Conservation (phyloP, 2,113 vertebrate genomes). For the Lampris megalopsis region DNA sequence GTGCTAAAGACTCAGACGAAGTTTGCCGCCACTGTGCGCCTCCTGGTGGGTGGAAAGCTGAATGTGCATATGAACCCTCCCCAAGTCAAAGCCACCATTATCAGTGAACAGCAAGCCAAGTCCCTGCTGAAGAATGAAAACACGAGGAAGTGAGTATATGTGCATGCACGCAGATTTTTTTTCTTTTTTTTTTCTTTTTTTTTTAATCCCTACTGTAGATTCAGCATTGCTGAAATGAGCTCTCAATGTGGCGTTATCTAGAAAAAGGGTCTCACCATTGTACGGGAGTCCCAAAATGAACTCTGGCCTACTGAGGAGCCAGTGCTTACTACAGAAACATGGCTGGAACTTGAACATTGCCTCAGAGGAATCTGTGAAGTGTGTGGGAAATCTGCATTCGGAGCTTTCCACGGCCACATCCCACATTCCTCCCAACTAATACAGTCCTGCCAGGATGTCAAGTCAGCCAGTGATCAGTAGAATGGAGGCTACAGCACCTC, state of each 20-base stretch:
- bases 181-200: background rate
- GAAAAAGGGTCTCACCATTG: slow-evolving; percentile 24
- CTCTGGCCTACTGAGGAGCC: slow-evolving; percentile 35
- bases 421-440: slow-evolving; percentile 61
- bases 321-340: slow-evolving; percentile 54
- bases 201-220: background rate
- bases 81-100: slow-evolving; percentile 98
- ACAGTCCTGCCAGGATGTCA: slow-evolving; percentile 47
- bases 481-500: slow-evolving; percentile 16
- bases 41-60: slow-evolving; percentile 95
- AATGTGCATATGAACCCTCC: slow-evolving; percentile 99
- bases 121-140: slow-evolving; percentile 93
- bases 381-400: slow-evolving; percentile 69
- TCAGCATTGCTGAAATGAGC: background rate
- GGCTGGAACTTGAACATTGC: slow-evolving; percentile 66
- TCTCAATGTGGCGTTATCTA: background rate
- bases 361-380: slow-evolving; percentile 64
- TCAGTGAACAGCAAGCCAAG: slow-evolving; percentile 95
- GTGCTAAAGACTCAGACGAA: slow-evolving; percentile 98
- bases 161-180: background rate
- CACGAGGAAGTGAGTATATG: slow-evolving; percentile 86
- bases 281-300: slow-evolving; percentile 13
- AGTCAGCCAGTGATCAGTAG: slow-evolving; percentile 25
- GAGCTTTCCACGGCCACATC: slow-evolving; percentile 41
- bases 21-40: slow-evolving; percentile 94